Conservation (phyloP, 2,797 vertebrate genomes). For the Hydrolagus colliei region DNA sequence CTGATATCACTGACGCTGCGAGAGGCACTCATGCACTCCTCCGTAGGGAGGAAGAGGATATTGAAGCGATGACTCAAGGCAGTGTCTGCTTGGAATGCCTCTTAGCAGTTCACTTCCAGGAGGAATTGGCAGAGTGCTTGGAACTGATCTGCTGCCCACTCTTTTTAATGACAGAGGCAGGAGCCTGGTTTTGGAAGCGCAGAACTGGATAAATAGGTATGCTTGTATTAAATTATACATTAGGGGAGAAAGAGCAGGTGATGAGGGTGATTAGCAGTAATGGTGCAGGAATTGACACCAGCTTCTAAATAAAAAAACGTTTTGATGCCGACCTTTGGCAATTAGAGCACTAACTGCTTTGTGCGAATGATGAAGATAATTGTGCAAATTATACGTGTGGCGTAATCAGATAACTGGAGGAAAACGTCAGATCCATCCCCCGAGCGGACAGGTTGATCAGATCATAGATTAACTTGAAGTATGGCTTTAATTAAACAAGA, state of each 20-base stretch:
- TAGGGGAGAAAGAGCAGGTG: no score
- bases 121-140: not conserved
- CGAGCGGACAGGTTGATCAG: no score
- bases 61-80: not conserved
- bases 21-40: not conserved
- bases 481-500: no score
- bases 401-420: not conserved
- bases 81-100: not conserved
- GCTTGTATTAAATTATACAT: no score
- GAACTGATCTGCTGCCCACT: not conserved
- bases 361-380: not conserved
- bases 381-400: not conserved
- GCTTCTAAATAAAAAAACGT: not conserved
- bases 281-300: no score
- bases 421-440: no score
- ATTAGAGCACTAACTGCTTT: not conserved
- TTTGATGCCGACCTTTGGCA: not conserved
- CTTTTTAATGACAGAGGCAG: not conserved
- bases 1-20: not conserved
- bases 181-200: not conserved
- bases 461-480: no score
- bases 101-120: not conserved
- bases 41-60: not conserved
- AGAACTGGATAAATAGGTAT: not conserved
- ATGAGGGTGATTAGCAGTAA: no score